Conservation (phyloP, 2,888 invertebrate genomes). For the Acheta domesticus region DNA sequence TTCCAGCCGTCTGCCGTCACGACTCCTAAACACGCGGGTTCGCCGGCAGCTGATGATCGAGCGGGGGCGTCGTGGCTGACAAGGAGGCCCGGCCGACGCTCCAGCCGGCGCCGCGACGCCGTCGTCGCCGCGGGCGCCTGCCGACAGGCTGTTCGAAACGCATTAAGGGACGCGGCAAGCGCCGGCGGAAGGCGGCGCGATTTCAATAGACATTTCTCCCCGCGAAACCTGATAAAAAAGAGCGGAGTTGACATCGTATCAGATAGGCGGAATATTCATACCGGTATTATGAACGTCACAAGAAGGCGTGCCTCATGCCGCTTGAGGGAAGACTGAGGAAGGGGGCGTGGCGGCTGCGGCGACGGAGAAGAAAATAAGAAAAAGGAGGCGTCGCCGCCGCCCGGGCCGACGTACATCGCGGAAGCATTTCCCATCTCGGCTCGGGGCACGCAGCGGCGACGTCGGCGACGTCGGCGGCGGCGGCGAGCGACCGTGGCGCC, state of each 20-base stretch:
- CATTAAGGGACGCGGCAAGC: not conserved
- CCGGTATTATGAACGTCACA: not conserved
- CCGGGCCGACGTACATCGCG: too few relatives aligned
- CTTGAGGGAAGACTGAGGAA: not conserved
- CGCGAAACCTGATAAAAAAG: not conserved
- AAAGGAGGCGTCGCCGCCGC: not conserved
- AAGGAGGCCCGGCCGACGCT: too few relatives aligned
- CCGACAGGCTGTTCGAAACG: not conserved
- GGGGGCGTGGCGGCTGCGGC: not conserved
- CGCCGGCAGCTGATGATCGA: too few relatives aligned
- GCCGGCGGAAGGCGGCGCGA: not conserved
- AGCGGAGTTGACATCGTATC: not conserved
- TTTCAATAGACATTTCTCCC: constrained; percentile 3
- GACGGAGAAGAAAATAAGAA: not conserved
- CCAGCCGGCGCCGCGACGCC: too few relatives aligned
- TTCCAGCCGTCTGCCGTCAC: too few relatives aligned
- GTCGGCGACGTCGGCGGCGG: too few relatives aligned
- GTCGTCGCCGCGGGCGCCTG: not conserved
- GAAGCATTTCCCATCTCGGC: too few relatives aligned
- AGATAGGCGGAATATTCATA: not conserved
- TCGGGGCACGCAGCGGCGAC: too few relatives aligned
- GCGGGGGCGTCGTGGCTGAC: too few relatives aligned
- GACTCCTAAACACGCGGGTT: too few relatives aligned
- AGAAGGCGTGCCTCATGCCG: not conserved
- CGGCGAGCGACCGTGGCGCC: too few relatives aligned